A percentile compares a stretch with the other conserved stretches of the same genome.
Conservation (phyloP, 2,113 vertebrate genomes). For the Salvator merianae region DNA sequence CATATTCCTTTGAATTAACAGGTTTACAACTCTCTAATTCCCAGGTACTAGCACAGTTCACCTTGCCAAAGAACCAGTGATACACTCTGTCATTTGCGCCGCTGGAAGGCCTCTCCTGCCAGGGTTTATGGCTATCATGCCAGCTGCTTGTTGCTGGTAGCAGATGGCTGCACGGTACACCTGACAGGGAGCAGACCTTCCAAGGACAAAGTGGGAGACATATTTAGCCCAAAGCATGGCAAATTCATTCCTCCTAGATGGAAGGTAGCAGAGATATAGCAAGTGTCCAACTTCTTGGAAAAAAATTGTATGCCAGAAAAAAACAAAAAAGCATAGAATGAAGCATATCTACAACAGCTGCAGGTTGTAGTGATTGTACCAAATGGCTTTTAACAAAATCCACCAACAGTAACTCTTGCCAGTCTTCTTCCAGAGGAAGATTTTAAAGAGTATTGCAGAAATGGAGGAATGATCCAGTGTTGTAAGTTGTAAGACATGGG, state of each 20-base stretch:
- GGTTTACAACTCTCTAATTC: conserved; percentile 70
- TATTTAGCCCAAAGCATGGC: conserved; percentile 10
- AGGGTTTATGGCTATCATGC: conserved; percentile 64
- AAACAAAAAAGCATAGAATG: conserved; percentile 6
- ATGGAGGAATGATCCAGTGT: neutral
- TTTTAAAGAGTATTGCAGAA: neutral
- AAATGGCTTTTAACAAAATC: conserved; percentile 41
- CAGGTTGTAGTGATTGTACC: neutral
- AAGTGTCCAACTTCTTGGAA: neutral
- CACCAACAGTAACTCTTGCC: conserved; percentile 43
- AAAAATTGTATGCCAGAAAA: neutral
- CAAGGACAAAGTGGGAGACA: conserved; percentile 69
- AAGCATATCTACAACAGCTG: conserved; percentile 6
- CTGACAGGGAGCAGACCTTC: conserved; percentile 77
- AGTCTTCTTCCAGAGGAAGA: neutral
- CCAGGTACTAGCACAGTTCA: conserved; percentile 62
- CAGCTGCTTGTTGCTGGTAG: conserved; percentile 71
- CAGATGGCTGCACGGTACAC: conserved; percentile 75
- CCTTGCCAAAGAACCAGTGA: conserved; percentile 73
- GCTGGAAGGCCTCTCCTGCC: conserved; percentile 72
- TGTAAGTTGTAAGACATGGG: too few species aligned
- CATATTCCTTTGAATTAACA: conserved; percentile 36
- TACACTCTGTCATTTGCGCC: conserved; percentile 70
- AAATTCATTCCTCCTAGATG: neutral
- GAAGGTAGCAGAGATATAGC: fast-evolving